These are phyloP conservation scores for Thera obeliscata DNA, from an alignment of 2,888 invertebrate species.

Conservation along the genomic window DNA sequence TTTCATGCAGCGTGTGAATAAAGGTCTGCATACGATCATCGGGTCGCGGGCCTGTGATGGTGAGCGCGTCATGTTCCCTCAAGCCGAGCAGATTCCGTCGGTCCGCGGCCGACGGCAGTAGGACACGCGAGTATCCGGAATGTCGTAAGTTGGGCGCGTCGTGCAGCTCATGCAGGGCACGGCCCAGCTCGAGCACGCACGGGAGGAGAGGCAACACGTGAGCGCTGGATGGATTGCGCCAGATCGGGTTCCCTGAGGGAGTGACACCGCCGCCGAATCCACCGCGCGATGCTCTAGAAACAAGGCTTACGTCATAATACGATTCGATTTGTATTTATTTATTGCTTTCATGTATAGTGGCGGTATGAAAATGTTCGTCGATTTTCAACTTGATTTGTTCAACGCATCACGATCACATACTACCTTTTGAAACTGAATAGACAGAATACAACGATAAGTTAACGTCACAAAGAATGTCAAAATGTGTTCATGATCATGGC, in stretches of 20 bases:
- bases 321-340: no score
- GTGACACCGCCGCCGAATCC: constrained; percentile 92
- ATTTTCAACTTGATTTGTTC: no score
- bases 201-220: constrained; percentile 93
- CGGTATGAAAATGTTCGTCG: no score
- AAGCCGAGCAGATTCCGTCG: constrained; percentile 90
- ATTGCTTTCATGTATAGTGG: no score
- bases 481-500: no score
- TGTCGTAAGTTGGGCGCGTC: constrained; percentile 88
- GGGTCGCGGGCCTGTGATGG: constrained; percentile 79
- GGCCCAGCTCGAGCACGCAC: constrained; percentile 90
- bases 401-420: no score
- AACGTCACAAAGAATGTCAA: no score
- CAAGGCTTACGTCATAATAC: no score
- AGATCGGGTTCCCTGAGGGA: constrained; percentile 90
- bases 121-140: constrained; percentile 87
- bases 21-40: constrained; percentile 94
- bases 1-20: constrained; percentile 90
- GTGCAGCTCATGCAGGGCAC: constrained; percentile 92
- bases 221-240: constrained; percentile 93
- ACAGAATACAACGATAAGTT: no score
- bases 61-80: constrained; percentile 73
- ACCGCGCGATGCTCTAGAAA: constrained; percentile 88
- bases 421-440: no score
- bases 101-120: constrained; percentile 90